Base-by-base conservation (phyloP, 2,888 invertebrate species). In the Mesoligia furuncula region DNA sequence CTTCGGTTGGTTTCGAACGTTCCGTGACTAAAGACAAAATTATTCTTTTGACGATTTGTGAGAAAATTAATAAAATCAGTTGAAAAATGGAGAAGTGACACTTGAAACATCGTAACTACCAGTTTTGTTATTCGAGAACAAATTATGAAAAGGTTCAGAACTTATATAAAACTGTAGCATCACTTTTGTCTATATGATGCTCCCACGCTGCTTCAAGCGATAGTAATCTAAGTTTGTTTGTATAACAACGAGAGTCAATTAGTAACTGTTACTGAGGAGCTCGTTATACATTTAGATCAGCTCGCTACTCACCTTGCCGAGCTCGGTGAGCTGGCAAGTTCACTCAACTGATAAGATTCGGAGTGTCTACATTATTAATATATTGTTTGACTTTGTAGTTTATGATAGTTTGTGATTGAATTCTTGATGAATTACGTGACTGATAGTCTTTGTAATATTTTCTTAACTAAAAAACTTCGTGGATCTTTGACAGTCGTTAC, bases 151-250 rank as follows among this genome's bases (percentile, higher is more conserved):
- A 42, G 42, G 17, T 36, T 24, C 20, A 1, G 59, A 39, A 42
- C 42, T 11, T 42, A 42, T 42, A 42, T 20, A n/a, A 4, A 42
- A 42, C 42, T 42, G 42, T 9, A 42, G 42, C 42, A 11, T 42
- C 42, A 42, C 11, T 39, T 39, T 1, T 39, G 7, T 17, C 24
- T 20, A 9, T 31, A 42, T 73, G 51, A n/a, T 59, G 70, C 31
- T 80, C 48, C 15, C n/a, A 8, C 42, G 42, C 27, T 59, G 15
- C 24, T 36, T 61, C n/a, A 62, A 65, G 27, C 15, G 11, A 66
- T 27, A 20, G 42, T 13, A 45, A 66, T 66, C 27, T 66, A 45
- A 45, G 66, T 67, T 67, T 66, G 7, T 45, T 13, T 67, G 66
- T 67, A 20, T 27, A 66, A 42, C 4, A 45, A 45, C 27, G 42